Evolutionary conservation across 2,888 invertebrate genomes (phyloP).

Genomic region (Calameuta idolon): DNA sequence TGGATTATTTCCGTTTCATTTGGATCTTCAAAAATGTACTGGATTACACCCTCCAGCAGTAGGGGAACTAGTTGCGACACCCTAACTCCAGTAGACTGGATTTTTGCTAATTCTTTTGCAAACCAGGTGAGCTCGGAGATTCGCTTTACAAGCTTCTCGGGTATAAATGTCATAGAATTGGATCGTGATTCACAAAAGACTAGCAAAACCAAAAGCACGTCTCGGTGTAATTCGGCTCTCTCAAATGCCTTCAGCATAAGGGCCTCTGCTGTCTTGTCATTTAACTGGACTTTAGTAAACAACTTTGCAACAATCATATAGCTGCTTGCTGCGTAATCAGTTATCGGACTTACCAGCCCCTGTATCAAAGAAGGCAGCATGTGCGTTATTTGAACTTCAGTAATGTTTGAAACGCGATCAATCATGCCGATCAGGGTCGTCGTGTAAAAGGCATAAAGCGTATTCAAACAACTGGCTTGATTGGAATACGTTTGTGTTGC

Average conservation of each 20-base stretch:
- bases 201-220: constrained; percentile 76
- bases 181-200: constrained; percentile 78
- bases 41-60: constrained; percentile 70
- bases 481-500: constrained; percentile 73
- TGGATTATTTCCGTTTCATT: constrained; percentile 63
- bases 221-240: constrained; percentile 71
- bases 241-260: constrained; percentile 74
- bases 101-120: constrained; percentile 68
- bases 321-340: constrained; percentile 80
- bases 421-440: constrained; percentile 80
- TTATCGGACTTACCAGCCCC: constrained; percentile 76
- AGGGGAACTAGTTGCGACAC: constrained; percentile 72
- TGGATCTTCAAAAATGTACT: constrained; percentile 69
- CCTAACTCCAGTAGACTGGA: constrained; percentile 71
- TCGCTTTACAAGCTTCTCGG: constrained; percentile 70
- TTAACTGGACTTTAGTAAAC: constrained; percentile 74
- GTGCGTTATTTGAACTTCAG: constrained; percentile 76
- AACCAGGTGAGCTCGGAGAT: constrained; percentile 69
- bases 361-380: constrained; percentile 79
- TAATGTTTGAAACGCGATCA: constrained; percentile 70
- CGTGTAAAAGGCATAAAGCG: constrained; percentile 85
- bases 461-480: constrained; percentile 74
- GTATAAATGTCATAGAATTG: constrained; percentile 68
- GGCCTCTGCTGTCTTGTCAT: constrained; percentile 70
- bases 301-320: constrained; percentile 82